Percentiles rank a stretch among this genome's conserved stretches.
phyloP scores from a whole-genome alignment of 2,888 invertebrate genomes.

The Enchytraeus crypticus region DNA sequence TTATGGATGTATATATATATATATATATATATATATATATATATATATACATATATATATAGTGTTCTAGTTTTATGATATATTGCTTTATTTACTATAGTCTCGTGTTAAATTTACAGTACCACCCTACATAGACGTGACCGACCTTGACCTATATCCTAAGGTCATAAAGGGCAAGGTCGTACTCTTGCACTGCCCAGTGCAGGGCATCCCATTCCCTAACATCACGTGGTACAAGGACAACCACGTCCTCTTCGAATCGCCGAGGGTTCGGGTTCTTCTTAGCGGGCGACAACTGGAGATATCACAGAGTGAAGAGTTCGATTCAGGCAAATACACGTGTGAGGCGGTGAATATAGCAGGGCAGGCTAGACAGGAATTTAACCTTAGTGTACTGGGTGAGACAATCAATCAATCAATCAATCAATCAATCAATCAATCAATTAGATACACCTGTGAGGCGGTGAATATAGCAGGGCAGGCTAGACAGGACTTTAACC shows the following conservation, averaged over 20 bases:
- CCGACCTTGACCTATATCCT: conserved; percentile 35
- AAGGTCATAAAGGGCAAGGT: conserved; percentile 40
- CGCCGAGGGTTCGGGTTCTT: conserved; percentile 13
- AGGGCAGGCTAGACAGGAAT: conserved; percentile 43
- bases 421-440: too few relatives aligned
- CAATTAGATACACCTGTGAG: conserved; percentile 46
- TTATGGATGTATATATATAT: too few relatives aligned
- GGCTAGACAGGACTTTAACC: conserved; percentile 37
- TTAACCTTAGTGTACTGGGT: conserved; percentile 42
- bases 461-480: conserved; percentile 51
- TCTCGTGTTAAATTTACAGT: conserved; percentile 28
- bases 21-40: too few relatives aligned
- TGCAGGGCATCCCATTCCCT: conserved; percentile 48
- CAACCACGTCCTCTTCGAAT: conserved; percentile 10
- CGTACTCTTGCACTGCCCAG: conserved; percentile 47
- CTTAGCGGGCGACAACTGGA: conserved; percentile 34
- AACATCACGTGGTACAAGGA: conserved; percentile 45
- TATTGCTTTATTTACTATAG: neutral
- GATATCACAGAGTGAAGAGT: conserved; percentile 30
- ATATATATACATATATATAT: neutral
- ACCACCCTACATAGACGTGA: conserved; percentile 45
- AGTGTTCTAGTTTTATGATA: neutral
- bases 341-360: conserved; percentile 51
- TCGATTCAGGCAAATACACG: conserved; percentile 43
- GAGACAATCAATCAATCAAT: too few relatives aligned